Conservation (phyloP, 2,888 invertebrate species). For the Synanthedon vespiformis region DNA sequence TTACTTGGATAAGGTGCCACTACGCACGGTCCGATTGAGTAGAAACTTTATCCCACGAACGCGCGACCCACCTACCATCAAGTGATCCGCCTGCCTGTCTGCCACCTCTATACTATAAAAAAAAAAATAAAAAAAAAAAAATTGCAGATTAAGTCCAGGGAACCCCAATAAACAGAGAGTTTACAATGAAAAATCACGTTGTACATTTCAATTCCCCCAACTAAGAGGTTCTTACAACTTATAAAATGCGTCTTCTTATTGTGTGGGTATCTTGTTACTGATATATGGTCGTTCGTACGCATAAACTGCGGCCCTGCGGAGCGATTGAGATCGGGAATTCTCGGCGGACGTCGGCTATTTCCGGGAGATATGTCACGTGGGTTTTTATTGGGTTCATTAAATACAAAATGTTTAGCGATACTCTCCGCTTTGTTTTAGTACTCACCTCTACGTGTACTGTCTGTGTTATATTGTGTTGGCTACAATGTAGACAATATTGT, state of each 20-base stretch:
- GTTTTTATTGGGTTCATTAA: background rate
- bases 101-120: no score
- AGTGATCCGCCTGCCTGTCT: no score
- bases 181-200: conserved; percentile 2
- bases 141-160: background rate
- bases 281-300: background rate
- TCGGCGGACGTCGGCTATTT: conserved; percentile 1
- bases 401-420: background rate
- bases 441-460: no score
- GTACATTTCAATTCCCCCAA: conserved; percentile 3
- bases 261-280: conserved; percentile 2
- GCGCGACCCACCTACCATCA: no score
- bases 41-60: no score
- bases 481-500: no score
- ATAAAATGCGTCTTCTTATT: background rate
- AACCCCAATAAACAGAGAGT: background rate
- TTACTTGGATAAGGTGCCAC: no score
- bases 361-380: background rate
- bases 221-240: conserved; percentile 2
- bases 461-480: no score
- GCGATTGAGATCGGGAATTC: background rate
- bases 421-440: no score
- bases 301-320: background rate
- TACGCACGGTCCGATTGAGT: no score
- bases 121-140: no score